A percentile compares a stretch with the other conserved stretches of the same genome.
These are phyloP conservation scores for Lasioglossum pauxillum DNA, from an alignment of 2,888 invertebrate species.

Conservation along the genomic window DNA sequence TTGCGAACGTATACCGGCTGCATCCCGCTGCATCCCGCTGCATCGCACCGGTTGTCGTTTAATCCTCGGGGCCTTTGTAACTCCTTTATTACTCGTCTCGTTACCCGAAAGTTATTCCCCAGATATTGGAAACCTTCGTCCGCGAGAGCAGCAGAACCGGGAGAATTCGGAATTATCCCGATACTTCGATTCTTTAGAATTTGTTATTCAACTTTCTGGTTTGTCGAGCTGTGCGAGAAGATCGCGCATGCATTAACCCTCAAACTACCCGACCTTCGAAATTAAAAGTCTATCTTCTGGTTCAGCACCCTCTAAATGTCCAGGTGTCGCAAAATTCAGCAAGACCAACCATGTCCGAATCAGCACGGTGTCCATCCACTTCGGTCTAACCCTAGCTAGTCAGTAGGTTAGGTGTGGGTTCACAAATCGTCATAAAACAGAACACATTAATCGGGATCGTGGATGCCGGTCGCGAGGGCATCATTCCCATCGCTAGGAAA, in stretches of 20 bases:
- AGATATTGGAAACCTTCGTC: neutral
- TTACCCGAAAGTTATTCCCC: conserved; percentile 2
- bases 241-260: too few relatives aligned
- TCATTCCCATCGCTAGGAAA: conserved; percentile 29
- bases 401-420: neutral
- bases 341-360: neutral
- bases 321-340: neutral
- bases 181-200: neutral
- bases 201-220: neutral
- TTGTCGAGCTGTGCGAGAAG: neutral
- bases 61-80: neutral
- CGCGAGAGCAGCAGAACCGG: neutral
- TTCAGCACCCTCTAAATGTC: neutral
- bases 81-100: conserved; percentile 4
- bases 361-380: neutral
- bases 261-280: too few relatives aligned
- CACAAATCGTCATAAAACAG: neutral
- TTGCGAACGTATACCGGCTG: neutral
- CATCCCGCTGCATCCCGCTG: neutral
- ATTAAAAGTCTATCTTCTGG: neutral
- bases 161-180: neutral
- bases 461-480: conserved; percentile 20
- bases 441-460: neutral
- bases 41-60: neutral
- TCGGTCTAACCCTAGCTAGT: neutral